Conservation (phyloP, 1,140 invertebrate genomes). For the Neoseiulus cucumeris region DNA sequence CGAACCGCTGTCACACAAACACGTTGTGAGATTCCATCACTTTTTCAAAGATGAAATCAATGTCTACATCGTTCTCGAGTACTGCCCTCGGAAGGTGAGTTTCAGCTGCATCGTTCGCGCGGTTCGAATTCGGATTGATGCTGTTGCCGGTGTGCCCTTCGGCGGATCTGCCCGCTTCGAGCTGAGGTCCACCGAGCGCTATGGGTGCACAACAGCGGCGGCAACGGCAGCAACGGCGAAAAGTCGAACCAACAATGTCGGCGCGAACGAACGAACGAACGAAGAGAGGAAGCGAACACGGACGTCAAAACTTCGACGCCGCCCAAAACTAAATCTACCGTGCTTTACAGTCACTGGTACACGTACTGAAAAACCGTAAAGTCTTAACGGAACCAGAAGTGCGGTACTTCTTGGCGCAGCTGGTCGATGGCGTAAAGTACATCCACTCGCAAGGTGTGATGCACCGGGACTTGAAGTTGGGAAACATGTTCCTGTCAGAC, state of each 20-base stretch:
- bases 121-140: no score
- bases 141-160: no score
- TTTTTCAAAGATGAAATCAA: slow-evolving; percentile 43
- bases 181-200: no score
- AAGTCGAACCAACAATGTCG: no score
- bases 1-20: slow-evolving; percentile 33
- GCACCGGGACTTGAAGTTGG: slow-evolving; percentile 87
- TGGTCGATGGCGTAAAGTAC: slow-evolving; percentile 75
- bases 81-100: slow-evolving; percentile 35
- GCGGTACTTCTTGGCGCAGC: slow-evolving; percentile 81
- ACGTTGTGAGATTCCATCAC: slow-evolving; percentile 40
- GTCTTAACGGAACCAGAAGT: slow-evolving; percentile 88
- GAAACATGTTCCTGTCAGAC: slow-evolving; percentile 88
- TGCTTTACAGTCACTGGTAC: slow-evolving; percentile 33
- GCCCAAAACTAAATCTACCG: no score
- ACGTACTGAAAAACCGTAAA: slow-evolving; percentile 60
- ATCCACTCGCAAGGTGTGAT: slow-evolving; percentile 69
- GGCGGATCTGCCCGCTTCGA: no score
- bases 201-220: no score
- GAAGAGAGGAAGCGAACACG: no score
- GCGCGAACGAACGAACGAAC: no score
- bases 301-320: no score
- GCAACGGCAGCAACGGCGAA: no score
- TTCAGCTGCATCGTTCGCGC: no score
- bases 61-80: slow-evolving; percentile 43